phyloP scores from a whole-genome alignment of 2,888 invertebrate genomes.

The Dorcus hopei region DNA sequence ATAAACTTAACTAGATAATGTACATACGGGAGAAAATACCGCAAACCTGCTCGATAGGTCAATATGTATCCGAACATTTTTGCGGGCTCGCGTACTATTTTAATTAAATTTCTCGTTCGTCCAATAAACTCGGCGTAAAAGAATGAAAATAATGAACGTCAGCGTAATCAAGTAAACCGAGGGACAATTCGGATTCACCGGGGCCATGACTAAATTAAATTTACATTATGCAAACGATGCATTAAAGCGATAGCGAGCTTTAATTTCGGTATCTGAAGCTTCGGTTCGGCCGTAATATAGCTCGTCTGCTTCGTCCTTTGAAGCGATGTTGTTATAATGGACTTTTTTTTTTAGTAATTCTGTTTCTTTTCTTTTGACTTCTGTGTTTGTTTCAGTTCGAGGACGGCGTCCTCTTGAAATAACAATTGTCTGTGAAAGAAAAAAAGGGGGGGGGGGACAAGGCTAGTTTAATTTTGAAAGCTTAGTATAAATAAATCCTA shows the following conservation, averaged over 20 bases:
- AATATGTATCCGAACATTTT: no score
- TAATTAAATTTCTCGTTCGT: no score
- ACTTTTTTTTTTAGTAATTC: constrained; percentile 7
- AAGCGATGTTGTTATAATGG: constrained; percentile 1
- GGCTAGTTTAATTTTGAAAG: no score
- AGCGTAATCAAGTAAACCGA: no score
- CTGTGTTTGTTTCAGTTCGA: neutral
- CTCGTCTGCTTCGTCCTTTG: constrained; percentile 5
- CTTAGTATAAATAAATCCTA: neutral
- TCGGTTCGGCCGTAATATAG: constrained; percentile 7
- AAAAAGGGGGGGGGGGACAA: no score
- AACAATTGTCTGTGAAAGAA: neutral
- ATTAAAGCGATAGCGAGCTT: constrained; percentile 11
- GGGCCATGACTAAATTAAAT: constrained; percentile 15
- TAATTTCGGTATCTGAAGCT: constrained; percentile 7
- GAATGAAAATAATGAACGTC: no score
- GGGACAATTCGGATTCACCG: neutral
- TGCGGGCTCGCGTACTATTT: no score
- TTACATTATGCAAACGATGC: constrained; percentile 16
- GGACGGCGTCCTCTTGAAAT: no score
- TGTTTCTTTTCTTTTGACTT: constrained; percentile 6
- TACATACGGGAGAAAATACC: no score
- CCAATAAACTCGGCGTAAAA: no score
- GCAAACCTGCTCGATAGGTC: no score
- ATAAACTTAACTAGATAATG: no score